phyloP scores from a whole-genome alignment of 2,113 vertebrate genomes.

The Calonectris borealis region DNA sequence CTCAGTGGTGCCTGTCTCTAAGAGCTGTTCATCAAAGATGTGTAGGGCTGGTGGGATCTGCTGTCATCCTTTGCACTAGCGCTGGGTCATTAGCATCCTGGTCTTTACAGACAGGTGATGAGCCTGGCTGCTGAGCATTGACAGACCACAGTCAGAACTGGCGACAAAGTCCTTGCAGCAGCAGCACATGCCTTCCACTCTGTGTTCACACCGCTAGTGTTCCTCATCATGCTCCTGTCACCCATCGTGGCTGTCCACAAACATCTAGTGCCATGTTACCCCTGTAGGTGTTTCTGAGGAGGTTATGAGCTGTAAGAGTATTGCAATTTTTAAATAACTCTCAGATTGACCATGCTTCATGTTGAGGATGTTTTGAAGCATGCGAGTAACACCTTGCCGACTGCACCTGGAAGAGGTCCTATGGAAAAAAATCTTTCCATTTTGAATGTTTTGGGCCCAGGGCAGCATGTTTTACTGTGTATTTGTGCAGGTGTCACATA shows the following conservation, averaged over 20 bases:
- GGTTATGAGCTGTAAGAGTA: not conserved
- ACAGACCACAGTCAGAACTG: not conserved
- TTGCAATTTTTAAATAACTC: not conserved
- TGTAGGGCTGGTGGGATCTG: not conserved
- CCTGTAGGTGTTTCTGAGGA: not conserved
- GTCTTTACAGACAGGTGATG: not conserved
- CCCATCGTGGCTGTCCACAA: not conserved
- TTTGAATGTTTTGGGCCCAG: not conserved
- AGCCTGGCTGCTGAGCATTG: not conserved
- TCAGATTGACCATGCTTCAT: not conserved
- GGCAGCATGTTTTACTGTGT: not conserved
- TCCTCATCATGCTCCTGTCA: not conserved
- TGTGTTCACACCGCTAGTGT: not conserved
- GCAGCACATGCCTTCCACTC: not conserved
- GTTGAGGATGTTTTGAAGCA: not conserved
- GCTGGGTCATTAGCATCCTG: not conserved
- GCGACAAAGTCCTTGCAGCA: not conserved
- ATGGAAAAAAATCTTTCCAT: not conserved
- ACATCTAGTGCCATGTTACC: not conserved
- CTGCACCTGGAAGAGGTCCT: not conserved
- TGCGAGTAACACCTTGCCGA: rapidly evolving
- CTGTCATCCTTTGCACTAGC: not conserved
- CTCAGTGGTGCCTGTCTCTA: not conserved
- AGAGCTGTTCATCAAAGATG: rapidly evolving
- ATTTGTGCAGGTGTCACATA: not conserved